Conservation (phyloP, 2,113 vertebrate genomes). For the Ophthalmolycus amberensis region DNA sequence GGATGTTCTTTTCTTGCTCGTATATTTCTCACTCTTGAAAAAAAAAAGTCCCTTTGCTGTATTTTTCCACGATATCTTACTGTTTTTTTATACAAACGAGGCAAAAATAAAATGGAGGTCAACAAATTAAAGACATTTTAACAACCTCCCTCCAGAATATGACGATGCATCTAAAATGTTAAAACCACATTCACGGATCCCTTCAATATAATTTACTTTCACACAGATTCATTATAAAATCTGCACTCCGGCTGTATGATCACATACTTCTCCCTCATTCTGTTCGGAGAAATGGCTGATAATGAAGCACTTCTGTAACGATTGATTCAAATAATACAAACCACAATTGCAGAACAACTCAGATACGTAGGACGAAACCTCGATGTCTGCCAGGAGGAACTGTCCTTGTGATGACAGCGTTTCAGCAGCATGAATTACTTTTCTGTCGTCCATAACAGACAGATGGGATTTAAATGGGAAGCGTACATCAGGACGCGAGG, state of each 20-base stretch:
- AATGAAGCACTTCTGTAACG: neutral
- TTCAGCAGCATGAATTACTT: conserved; percentile 66
- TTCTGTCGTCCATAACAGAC: conserved; percentile 65
- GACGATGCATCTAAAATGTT: neutral
- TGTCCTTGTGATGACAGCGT: conserved; percentile 57
- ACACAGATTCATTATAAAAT: neutral
- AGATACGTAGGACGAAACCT: conserved; percentile 26
- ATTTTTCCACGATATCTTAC: neutral
- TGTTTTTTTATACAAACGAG: neutral
- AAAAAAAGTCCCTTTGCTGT: neutral
- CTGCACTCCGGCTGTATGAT: neutral
- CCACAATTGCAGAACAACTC: neutral
- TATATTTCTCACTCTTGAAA: neutral
- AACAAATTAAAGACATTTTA: neutral
- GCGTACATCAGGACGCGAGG: conserved; percentile 60
- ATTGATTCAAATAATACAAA: too few species aligned
- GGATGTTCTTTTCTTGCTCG: neutral
- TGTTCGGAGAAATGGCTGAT: neutral
- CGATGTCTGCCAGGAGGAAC: conserved; percentile 27
- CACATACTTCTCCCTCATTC: neutral
- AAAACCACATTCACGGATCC: neutral
- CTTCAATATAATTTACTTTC: neutral
- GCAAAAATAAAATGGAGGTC: neutral
- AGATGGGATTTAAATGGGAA: conserved; percentile 72
- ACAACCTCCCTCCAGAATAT: neutral